Evolutionary conservation across 2,888 invertebrate genomes (phyloP).

Genomic region (Scrobipalpa costella): DNA sequence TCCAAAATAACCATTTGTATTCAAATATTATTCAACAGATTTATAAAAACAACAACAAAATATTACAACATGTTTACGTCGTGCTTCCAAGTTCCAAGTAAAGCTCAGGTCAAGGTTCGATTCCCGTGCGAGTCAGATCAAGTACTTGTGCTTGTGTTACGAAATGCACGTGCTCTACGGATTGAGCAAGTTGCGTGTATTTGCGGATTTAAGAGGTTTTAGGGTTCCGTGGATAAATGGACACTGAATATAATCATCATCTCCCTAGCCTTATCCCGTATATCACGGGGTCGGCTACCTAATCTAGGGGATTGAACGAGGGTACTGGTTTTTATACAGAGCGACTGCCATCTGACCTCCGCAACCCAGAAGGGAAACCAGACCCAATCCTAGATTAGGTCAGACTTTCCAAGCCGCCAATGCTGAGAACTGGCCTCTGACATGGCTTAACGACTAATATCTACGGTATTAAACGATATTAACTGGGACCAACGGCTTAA

Average conservation of each 20-base stretch:
- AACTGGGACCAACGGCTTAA: too few species aligned
- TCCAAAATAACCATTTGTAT: background rate
- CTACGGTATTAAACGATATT: too few species aligned
- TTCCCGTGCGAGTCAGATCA: background rate
- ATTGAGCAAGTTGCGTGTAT: slow-evolving; percentile 3
- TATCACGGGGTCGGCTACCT: too few species aligned
- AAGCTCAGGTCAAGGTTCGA: slow-evolving; percentile 8
- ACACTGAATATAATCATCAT: background rate
- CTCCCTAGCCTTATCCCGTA: too few species aligned
- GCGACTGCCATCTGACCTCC: too few species aligned
- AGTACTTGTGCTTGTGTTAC: background rate
- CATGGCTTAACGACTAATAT: too few species aligned
- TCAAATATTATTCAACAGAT: background rate
- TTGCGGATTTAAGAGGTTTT: background rate
- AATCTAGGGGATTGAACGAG: too few species aligned
- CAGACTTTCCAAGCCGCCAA: too few species aligned
- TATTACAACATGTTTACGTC: slow-evolving; percentile 1
- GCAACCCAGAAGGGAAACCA: too few species aligned
- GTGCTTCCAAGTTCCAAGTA: slow-evolving; percentile 2
- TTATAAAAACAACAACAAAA: background rate
- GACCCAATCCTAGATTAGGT: too few species aligned
- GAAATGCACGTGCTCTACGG: background rate
- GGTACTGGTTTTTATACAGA: too few species aligned
- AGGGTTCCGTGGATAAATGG: background rate
- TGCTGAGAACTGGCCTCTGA: too few species aligned